Evolutionary conservation across 1,140 invertebrate species (phyloP).

Genomic region (Drosophila burlai): DNA sequence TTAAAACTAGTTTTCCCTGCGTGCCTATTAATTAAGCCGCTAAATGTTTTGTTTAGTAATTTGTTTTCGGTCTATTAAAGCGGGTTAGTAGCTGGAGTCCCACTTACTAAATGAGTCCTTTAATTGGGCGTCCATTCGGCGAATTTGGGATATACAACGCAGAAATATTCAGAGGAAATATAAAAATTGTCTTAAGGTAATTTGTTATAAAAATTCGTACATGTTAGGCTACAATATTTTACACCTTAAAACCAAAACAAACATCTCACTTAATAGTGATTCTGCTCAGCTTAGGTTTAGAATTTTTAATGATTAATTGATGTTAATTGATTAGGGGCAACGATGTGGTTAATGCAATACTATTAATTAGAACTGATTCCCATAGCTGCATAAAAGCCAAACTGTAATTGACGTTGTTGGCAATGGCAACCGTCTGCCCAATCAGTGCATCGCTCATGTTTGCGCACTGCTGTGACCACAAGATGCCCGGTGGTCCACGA

Average conservation of each 20-base stretch:
- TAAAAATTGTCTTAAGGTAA: too few relatives aligned
- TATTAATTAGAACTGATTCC: neutral
- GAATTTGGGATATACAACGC: neutral
- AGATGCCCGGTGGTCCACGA: neutral
- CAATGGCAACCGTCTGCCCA: conserved; percentile 29
- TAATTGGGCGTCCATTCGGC: conserved; percentile 9
- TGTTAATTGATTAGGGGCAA: neutral
- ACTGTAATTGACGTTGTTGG: conserved; percentile 8
- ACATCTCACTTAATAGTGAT: neutral
- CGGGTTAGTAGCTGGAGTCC: conserved; percentile 6
- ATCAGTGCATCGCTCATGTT: conserved; percentile 37
- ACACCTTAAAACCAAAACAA: too few relatives aligned
- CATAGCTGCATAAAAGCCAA: neutral
- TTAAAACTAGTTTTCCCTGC: conserved; percentile 57
- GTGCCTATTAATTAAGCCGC: conserved; percentile 58
- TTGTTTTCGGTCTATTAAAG: conserved; percentile 42
- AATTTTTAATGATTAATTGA: too few relatives aligned
- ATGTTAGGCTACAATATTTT: too few relatives aligned
- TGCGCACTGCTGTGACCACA: conserved; percentile 27
- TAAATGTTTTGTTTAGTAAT: conserved; percentile 67
- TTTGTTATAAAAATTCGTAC: too few relatives aligned
- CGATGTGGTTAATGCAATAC: neutral
- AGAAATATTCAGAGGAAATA: neutral
- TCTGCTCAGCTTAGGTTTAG: neutral
- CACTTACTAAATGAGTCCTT: conserved; percentile 17